Evolutionary conservation across 1,140 invertebrate species (phyloP).

Genomic region (Formica exsecta): DNA sequence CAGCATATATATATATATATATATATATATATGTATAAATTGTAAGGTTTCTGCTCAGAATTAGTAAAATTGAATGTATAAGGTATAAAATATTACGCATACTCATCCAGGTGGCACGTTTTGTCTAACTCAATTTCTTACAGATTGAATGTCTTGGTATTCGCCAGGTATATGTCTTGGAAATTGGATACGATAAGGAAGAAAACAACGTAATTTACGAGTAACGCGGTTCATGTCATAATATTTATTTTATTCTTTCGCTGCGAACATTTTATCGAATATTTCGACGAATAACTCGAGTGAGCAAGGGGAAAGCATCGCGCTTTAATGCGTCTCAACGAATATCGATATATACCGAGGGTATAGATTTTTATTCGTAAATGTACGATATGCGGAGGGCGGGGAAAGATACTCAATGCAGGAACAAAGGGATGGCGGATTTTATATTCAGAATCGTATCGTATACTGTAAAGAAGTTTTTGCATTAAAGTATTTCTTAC

Average conservation of each 20-base stretch:
- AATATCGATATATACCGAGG: constrained; percentile 13
- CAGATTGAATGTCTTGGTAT: constrained; percentile 61
- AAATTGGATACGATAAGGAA: constrained; percentile 69
- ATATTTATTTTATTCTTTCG: constrained; percentile 45
- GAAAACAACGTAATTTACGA: constrained; percentile 65
- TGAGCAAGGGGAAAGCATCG: not conserved
- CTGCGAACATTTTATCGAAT: constrained; percentile 45
- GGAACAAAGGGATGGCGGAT: constrained; percentile 19
- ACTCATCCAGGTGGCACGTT: constrained; percentile 53
- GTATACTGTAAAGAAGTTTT: constrained; percentile 31
- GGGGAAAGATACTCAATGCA: constrained; percentile 8
- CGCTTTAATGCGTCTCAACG: constrained; percentile 31
- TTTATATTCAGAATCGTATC: constrained; percentile 42
- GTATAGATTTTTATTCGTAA: constrained; percentile 23
- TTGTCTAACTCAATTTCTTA: constrained; percentile 67
- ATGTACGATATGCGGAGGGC: not conserved
- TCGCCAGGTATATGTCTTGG: not conserved
- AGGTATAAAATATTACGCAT: constrained; percentile 72
- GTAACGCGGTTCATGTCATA: constrained; percentile 24
- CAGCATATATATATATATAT: constrained; percentile 14
- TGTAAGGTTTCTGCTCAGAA: constrained; percentile 31
- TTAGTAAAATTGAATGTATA: constrained; percentile 52
- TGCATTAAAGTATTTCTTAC: constrained; percentile 41
- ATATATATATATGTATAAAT: constrained; percentile 63
- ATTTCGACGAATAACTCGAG: constrained; percentile 46